Conservation (phyloP, 2,888 invertebrate species). For the Branchellion lobata region DNA sequence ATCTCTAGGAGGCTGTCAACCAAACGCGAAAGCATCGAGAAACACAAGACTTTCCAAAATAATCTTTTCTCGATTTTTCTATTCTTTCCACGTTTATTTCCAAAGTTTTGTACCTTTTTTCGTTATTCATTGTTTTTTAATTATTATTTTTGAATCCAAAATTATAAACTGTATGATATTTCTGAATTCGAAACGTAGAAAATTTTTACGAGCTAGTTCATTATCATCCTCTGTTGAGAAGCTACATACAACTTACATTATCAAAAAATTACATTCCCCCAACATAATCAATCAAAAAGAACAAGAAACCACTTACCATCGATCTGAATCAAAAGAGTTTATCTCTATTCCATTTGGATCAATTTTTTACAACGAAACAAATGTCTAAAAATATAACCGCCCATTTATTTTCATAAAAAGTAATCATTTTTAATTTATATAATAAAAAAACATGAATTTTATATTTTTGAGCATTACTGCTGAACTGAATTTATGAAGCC, state of each 20-base stretch:
- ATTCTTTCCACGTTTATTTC: neutral
- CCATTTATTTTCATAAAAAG: neutral
- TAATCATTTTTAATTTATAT: too few relatives aligned
- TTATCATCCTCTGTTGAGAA: neutral
- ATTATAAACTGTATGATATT: neutral
- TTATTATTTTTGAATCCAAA: neutral
- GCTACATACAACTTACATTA: neutral
- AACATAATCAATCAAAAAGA: neutral
- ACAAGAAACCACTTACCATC: neutral
- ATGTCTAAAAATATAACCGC: neutral
- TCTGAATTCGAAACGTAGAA: neutral
- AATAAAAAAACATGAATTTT: too few relatives aligned
- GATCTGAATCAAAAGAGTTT: neutral
- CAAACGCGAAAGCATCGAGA: too few relatives aligned
- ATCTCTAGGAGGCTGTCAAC: too few relatives aligned
- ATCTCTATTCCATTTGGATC: neutral
- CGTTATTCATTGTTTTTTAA: neutral
- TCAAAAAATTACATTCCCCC: neutral
- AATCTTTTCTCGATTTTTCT: neutral
- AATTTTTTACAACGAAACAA: neutral
- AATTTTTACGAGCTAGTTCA: neutral
- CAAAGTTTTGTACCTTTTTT: neutral
- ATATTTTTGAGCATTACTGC: too few relatives aligned
- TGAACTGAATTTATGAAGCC: too few relatives aligned
- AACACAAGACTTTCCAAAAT: neutral